A percentile compares a stretch with the other conserved stretches of the same genome.
Conservation (phyloP, 2,113 vertebrate genomes). For the Chinchilla lanigera region DNA sequence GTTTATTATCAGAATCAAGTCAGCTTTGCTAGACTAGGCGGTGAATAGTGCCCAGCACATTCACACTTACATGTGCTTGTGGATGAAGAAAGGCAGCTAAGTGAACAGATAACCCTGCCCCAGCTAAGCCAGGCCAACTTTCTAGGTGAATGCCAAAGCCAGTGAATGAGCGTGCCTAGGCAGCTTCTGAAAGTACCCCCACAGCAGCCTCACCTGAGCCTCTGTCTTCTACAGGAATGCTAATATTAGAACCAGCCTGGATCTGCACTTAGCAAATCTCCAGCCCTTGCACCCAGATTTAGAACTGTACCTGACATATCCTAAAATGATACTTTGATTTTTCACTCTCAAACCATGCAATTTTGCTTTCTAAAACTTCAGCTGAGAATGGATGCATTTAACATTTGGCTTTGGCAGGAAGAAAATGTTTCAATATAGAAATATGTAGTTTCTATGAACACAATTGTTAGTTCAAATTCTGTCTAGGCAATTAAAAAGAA, state of each 20-base stretch:
- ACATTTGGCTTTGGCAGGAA: conserved; percentile 75
- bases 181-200: not conserved
- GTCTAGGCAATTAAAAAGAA: conserved; percentile 5
- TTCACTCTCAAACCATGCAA: conserved; percentile 76
- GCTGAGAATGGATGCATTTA: conserved; percentile 70
- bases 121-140: not conserved
- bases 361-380: conserved; percentile 78
- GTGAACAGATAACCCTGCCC: not conserved
- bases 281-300: conserved; percentile 61
- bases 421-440: conserved; percentile 65
- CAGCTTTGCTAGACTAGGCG: not conserved
- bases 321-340: conserved; percentile 79
- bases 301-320: conserved; percentile 76
- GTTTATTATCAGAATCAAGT: conserved; percentile 2
- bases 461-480: conserved; percentile 49
- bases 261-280: conserved; percentile 60
- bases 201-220: not conserved
- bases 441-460: conserved; percentile 12
- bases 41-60: not conserved
- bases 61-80: not conserved
- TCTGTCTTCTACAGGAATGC: conserved; percentile 26
- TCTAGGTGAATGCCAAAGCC: conserved; percentile 21
- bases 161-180: not conserved
- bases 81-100: not conserved
- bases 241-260: conserved; percentile 65